A percentile compares a stretch with the other conserved stretches of the same genome.
These are phyloP conservation scores for Dendrolimus pini DNA, from an alignment of 2,888 invertebrate species.

Conservation along the genomic window DNA sequence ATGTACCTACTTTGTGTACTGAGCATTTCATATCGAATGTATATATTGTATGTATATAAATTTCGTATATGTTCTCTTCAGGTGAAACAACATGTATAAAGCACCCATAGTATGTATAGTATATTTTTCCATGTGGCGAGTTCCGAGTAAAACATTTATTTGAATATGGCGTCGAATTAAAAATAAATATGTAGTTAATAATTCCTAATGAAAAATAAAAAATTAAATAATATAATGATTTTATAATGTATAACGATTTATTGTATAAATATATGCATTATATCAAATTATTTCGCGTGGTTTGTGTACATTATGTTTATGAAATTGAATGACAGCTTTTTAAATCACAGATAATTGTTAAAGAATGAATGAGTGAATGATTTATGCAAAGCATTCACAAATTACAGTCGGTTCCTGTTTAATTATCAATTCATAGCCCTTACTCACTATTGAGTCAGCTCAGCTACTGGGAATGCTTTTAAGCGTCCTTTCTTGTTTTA, in stretches of 20 bases:
- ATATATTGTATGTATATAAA: background rate
- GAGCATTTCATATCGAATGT: background rate
- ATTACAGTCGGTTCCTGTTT: too few relatives aligned
- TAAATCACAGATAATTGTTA: too few relatives aligned
- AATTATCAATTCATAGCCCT: too few relatives aligned
- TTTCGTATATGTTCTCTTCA: conserved; percentile 19
- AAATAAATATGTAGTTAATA: conserved; percentile 18
- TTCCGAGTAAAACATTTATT: conserved; percentile 18
- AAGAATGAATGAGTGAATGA: too few relatives aligned
- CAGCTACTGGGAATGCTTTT: too few relatives aligned
- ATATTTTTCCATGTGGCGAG: conserved; percentile 50
- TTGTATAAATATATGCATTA: background rate
- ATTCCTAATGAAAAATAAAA: conserved; percentile 10
- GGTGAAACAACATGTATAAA: conserved; percentile 26
- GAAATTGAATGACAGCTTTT: background rate
- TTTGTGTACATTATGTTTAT: conserved; percentile 6
- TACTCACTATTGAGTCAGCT: too few relatives aligned
- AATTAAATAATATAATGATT: background rate
- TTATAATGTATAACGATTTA: background rate
- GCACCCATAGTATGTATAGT: conserved; percentile 36
- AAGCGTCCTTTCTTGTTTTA: too few relatives aligned
- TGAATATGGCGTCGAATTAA: background rate
- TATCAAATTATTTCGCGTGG: background rate
- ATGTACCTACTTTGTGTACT: conserved; percentile 7
- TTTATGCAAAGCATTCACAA: too few relatives aligned